phyloP scores from a whole-genome alignment of 2,113 vertebrate species.

The Typhlomys cinereus region DNA sequence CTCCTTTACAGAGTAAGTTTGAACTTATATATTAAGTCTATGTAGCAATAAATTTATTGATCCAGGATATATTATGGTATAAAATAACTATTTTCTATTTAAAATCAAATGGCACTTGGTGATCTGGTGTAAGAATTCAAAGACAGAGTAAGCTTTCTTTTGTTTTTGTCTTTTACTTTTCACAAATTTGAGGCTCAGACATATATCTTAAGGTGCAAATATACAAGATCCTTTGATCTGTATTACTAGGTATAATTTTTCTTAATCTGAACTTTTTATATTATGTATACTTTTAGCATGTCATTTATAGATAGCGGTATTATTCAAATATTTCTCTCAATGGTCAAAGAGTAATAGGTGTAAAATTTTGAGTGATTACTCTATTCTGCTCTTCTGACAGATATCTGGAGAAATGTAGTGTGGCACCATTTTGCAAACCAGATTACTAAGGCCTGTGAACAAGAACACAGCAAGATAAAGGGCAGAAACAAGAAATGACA shows the following conservation, averaged over 20 bases:
- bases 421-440: not conserved
- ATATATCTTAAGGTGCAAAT: not conserved
- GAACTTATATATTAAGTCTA: not conserved
- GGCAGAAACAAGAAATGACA: not conserved
- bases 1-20: not conserved
- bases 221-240: not conserved
- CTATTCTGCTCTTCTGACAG: not conserved
- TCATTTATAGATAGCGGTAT: not conserved
- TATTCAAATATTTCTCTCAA: not conserved
- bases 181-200: not conserved
- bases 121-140: not conserved
- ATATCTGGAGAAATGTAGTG: not conserved
- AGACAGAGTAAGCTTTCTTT: not conserved
- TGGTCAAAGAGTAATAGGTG: not conserved
- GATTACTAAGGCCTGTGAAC: not conserved
- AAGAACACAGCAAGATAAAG: not conserved
- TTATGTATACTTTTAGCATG: not conserved
- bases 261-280: not conserved
- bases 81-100: conserved; percentile 16
- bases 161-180: not conserved
- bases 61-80: not conserved
- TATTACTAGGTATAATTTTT: not conserved
- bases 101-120: not conserved
- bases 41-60: not conserved
- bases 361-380: not conserved